phyloP scores from a whole-genome alignment of 2,888 invertebrate genomes.

The Frankliniella fusca region DNA sequence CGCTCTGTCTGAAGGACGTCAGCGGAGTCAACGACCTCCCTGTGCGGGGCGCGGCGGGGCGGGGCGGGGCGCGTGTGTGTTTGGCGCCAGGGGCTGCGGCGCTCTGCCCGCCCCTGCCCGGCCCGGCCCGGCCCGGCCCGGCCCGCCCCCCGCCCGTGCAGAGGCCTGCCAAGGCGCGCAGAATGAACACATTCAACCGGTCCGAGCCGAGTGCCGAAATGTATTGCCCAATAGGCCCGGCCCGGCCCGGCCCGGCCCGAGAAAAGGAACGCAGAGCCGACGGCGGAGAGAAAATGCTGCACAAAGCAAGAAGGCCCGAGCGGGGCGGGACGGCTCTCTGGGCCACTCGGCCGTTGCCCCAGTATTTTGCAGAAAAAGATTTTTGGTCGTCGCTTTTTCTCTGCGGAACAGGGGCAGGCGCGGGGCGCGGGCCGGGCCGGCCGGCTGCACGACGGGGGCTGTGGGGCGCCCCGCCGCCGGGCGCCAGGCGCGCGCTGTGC shows the following conservation, averaged over 20 bases:
- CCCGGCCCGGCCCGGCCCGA: slow-evolving; percentile 34
- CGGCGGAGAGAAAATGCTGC: not conserved
- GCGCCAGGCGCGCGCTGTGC: not conserved
- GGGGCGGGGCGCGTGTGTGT: not conserved
- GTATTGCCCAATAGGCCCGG: slow-evolving; percentile 26
- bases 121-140: not conserved
- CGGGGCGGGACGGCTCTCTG: too few relatives aligned
- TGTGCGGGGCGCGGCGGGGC: not conserved
- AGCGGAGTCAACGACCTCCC: slow-evolving; percentile 9
- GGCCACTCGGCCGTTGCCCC: too few relatives aligned
- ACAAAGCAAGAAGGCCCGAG: not conserved
- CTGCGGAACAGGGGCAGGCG: too few relatives aligned
- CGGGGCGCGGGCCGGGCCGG: too few relatives aligned
- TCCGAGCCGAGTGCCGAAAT: slow-evolving; percentile 18
- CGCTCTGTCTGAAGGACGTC: slow-evolving; percentile 19
- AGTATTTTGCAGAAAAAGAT: too few relatives aligned
- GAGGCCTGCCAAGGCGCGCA: not conserved
- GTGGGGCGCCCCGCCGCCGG: too few relatives aligned
- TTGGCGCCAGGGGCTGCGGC: not conserved
- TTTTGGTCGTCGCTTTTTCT: too few relatives aligned
- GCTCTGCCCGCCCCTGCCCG: not conserved
- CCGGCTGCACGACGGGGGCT: too few relatives aligned
- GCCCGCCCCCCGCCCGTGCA: not conserved
- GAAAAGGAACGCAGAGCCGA: not conserved
- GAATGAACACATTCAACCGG: not conserved